Evolutionary conservation across 2,113 vertebrate species (phyloP).

Genomic region (Chionomys nivalis): DNA sequence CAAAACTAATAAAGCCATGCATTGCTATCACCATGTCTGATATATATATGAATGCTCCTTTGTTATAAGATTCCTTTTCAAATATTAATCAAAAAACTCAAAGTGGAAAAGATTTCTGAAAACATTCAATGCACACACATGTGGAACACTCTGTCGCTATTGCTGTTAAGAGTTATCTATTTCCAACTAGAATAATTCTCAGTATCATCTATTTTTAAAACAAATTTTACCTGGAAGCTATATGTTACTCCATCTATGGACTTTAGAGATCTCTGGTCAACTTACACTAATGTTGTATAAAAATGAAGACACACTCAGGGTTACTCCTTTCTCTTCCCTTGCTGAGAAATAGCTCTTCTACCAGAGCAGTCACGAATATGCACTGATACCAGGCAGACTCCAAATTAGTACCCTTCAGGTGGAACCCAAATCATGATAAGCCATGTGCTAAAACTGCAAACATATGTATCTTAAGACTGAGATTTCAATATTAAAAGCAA

Average conservation of each 20-base stretch:
- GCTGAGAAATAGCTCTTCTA: neutral
- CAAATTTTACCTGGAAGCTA: too few species aligned
- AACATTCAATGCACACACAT: neutral
- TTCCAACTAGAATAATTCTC: too few species aligned
- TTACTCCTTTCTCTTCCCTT: neutral
- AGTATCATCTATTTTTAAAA: too few species aligned
- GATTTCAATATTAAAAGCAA: neutral
- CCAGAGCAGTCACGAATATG: neutral
- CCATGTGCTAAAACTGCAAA: neutral
- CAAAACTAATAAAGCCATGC: neutral
- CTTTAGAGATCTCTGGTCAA: neutral
- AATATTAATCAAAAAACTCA: neutral
- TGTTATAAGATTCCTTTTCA: neutral
- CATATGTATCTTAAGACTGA: neutral
- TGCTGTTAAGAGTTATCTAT: too few species aligned
- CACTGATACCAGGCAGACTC: neutral
- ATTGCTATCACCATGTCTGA: too few species aligned
- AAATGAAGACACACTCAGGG: neutral
- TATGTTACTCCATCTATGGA: neutral
- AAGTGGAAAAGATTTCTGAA: neutral
- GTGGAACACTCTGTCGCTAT: neutral
- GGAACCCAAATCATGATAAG: neutral
- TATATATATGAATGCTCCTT: neutral
- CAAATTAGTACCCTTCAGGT: neutral
- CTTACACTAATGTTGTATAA: neutral